Base-by-base conservation (phyloP, 2,888 invertebrate species). In the Drosophila buzzatii region DNA sequence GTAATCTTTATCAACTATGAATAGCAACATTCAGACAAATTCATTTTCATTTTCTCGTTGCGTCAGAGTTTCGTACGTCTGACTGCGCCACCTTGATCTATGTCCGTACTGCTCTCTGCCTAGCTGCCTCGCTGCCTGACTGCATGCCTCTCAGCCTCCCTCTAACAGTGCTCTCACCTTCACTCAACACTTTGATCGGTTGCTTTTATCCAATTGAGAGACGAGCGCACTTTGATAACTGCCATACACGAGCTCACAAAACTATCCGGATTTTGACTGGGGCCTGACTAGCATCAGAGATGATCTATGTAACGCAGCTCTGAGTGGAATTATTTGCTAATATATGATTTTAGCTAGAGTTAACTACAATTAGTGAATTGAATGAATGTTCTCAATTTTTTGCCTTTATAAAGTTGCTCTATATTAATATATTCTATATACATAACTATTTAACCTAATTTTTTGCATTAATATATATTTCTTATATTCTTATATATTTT, bases 141-240 rank as follows among this genome's bases (percentile, higher is more conserved):
- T 8, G 10, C 8, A 39, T 12, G 23, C 6, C 16, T 31, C 3
- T 20, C 31, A 3, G 33, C 47, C 18, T 33, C 42, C 31, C n/a
- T 39, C 23, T 53, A 20, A 53, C 39, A 27, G 39, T 23, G 23
- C 39, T 55, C 31, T 35, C 45, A 47, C 52, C 57, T 49, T 45
- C 45, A 39, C 35, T 57, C 42, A 18, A 14, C 18, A 47, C 47
- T 23, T 31, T 56, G 69, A 60, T 71, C 65, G 62, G 57, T 61
- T 53, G 66, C 53, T 70, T 64, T 78, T 71, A 75, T 76, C 57
- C 79, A 79, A 79, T 79, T 79, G 45, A 72, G 64, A 44, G 52
- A 39, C 60, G 66, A 76, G 72, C 76, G 79, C 78, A 74, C 59
- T 77, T 71, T 79, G 73, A 81, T 81, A 76, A 76, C 37, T 42